A percentile compares a stretch with the other conserved stretches of the same genome.
Conservation (phyloP, 2,113 vertebrate species). For the Plestiodon gilberti region DNA sequence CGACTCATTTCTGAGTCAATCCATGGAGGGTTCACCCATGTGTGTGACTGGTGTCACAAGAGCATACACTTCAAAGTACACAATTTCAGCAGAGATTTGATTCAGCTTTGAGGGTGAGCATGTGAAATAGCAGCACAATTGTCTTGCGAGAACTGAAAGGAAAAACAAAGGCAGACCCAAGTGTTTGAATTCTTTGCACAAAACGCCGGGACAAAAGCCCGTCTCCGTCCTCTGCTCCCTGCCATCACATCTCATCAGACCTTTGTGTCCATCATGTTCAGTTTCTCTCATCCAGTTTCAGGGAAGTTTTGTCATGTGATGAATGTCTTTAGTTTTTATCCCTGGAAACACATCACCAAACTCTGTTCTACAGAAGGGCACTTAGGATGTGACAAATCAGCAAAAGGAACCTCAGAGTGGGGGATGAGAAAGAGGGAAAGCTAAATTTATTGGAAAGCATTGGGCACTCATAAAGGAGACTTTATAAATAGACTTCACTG, state of each 20-base stretch:
- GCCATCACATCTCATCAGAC: neutral
- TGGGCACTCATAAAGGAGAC: neutral
- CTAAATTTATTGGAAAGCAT: conserved; percentile 48
- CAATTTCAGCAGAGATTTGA: too few relatives aligned
- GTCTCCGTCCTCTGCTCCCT: too few relatives aligned
- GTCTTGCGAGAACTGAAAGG: neutral
- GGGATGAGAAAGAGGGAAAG: neutral
- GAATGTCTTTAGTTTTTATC: neutral
- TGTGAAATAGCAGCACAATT: neutral
- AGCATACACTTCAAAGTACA: too few relatives aligned
- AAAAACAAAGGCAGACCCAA: too few relatives aligned
- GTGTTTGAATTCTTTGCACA: neutral
- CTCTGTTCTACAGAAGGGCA: neutral
- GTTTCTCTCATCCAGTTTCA: conserved; percentile 9
- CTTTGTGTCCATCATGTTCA: neutral
- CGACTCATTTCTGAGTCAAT: too few relatives aligned
- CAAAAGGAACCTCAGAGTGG: neutral
- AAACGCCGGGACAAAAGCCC: neutral
- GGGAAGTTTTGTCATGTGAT: neutral
- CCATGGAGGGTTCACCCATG: too few relatives aligned
- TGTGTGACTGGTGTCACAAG: too few relatives aligned
- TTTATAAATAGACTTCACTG: conserved; percentile 54
- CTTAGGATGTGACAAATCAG: conserved; percentile 33
- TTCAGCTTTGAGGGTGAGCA: neutral
- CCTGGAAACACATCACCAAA: accelerated